Evolutionary conservation across 2,113 vertebrate genomes (phyloP).

Genomic region (Dromiciops gliroides): DNA sequence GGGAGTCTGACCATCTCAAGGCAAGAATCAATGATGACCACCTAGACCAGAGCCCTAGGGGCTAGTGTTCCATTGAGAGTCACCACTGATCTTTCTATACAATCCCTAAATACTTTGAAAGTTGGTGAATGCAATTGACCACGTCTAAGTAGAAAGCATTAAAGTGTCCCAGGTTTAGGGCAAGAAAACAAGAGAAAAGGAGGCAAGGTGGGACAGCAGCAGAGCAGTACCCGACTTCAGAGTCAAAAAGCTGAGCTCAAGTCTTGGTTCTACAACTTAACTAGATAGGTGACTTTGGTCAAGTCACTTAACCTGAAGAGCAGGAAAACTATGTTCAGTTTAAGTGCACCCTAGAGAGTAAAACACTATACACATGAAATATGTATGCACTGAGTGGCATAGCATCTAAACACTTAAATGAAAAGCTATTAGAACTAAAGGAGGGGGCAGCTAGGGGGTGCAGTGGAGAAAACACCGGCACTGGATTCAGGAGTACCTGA

Average conservation of each 20-base stretch:
- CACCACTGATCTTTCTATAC: too few species aligned
- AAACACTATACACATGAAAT: background rate
- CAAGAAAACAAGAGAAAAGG: background rate
- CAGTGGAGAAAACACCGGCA: too few species aligned
- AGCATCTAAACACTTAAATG: background rate
- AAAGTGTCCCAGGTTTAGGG: too few species aligned
- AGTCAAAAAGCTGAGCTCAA: background rate
- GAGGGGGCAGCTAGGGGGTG: too few species aligned
- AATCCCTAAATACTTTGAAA: too few species aligned
- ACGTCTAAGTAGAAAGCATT: too few species aligned
- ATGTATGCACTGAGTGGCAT: background rate
- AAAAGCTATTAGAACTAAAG: background rate
- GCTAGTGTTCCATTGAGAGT: too few species aligned
- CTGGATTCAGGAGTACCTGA: too few species aligned
- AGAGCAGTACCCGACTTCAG: background rate
- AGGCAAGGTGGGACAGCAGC: background rate
- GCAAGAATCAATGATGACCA: background rate
- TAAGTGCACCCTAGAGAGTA: background rate
- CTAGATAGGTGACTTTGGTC: conserved; percentile 5
- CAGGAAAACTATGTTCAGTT: background rate
- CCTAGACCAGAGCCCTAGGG: background rate
- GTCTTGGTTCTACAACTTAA: background rate
- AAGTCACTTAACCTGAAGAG: background rate
- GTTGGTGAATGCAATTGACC: too few species aligned
- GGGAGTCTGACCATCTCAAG: background rate